A percentile compares a stretch with the other conserved stretches of the same genome.
Evolutionary conservation across 2,113 vertebrate genomes (phyloP).

Genomic region (Marmota monax): DNA sequence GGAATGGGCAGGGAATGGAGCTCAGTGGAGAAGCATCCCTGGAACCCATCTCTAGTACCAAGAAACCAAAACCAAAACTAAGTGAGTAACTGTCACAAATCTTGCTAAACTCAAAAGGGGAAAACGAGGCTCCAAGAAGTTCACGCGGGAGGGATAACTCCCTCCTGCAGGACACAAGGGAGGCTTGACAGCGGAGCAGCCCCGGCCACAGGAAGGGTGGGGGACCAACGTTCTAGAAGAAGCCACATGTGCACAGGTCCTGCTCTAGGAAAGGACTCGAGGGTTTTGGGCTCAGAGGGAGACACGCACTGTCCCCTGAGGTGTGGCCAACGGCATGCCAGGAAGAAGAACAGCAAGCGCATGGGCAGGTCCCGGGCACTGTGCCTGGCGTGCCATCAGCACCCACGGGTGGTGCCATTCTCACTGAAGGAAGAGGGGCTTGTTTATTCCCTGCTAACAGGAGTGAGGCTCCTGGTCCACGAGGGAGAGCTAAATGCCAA

Average conservation of each 20-base stretch:
- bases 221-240: neutral
- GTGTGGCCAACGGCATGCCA: neutral
- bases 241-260: neutral
- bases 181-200: neutral
- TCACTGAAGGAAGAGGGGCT: neutral
- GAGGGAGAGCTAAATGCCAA: neutral
- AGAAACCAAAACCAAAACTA: too few relatives aligned
- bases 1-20: too few relatives aligned
- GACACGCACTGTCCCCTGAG: rapidly evolving
- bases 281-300: neutral
- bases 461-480: neutral
- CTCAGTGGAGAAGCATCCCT: too few relatives aligned
- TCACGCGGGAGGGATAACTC: too few relatives aligned
- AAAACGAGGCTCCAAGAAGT: neutral
- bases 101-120: neutral
- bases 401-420: neutral
- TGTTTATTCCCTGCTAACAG: neutral
- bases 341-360: rapidly evolving
- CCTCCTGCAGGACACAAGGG: neutral
- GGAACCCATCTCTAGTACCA: too few relatives aligned
- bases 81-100: neutral
- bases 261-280: neutral
- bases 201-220: neutral
- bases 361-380: neutral
- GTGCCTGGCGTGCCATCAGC: neutral